Evolutionary conservation across 2,113 vertebrate species (phyloP).

Genomic region (Apistogramma diplotaenia): DNA sequence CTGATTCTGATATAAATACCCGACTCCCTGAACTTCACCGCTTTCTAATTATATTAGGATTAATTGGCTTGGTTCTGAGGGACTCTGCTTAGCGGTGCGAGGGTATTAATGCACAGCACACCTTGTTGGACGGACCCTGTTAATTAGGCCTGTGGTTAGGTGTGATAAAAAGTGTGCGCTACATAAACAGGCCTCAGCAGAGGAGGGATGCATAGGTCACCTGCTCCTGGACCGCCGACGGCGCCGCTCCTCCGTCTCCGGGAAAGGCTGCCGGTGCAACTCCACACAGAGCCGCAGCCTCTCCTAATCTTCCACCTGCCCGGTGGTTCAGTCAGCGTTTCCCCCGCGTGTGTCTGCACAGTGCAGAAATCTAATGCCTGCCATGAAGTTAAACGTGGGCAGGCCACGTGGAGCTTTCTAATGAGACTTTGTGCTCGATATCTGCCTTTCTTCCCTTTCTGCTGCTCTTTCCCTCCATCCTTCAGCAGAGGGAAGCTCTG

Average conservation of each 20-base stretch:
- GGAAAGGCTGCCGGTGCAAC: conserved; percentile 20
- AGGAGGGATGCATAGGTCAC: conserved; percentile 47
- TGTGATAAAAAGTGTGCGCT: conserved; percentile 60
- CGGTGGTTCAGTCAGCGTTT: conserved; percentile 45
- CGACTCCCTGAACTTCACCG: conserved; percentile 53
- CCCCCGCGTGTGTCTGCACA: not conserved
- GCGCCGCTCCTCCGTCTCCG: conserved; percentile 24
- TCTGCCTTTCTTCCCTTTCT: not conserved
- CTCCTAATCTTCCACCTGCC: conserved; percentile 54
- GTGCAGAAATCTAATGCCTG: conserved; percentile 46
- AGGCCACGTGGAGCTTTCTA: conserved; percentile 50
- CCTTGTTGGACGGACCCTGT: conserved; percentile 50
- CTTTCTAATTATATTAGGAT: conserved; percentile 78
- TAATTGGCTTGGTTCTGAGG: conserved; percentile 74
- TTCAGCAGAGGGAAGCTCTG: conserved; percentile 17
- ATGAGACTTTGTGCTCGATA: conserved; percentile 45
- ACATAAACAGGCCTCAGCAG: conserved; percentile 49
- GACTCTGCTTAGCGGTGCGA: conserved; percentile 45
- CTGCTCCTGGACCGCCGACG: conserved; percentile 38
- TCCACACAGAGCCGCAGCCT: conserved; percentile 25
- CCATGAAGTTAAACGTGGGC: conserved; percentile 56
- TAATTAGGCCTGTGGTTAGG: conserved; percentile 73
- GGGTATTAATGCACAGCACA: conserved; percentile 49
- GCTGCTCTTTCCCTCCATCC: conserved; percentile 5
- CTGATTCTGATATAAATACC: conserved; percentile 68